phyloP scores from a whole-genome alignment of 2,113 vertebrate genomes.

The Onychostoma macrolepis region DNA sequence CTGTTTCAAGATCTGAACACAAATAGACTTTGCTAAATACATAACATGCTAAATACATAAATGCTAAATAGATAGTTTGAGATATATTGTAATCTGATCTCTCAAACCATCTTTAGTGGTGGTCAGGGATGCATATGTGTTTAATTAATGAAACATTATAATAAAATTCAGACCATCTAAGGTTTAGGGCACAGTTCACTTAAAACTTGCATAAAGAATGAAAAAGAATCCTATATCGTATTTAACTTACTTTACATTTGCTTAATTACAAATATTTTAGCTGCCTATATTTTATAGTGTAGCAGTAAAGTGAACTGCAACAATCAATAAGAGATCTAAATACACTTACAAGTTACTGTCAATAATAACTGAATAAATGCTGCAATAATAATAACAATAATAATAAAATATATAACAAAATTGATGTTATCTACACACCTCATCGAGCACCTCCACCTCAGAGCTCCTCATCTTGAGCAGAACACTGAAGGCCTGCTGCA shows the following conservation, averaged over 20 bases:
- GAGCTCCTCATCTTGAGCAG: conserved; percentile 92
- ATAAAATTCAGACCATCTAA: not conserved
- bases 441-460: conserved; percentile 92
- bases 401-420: not conserved
- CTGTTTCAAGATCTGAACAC: not conserved
- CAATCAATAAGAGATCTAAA: not conserved
- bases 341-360: not conserved
- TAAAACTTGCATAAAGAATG: not conserved
- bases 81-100: not conserved
- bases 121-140: not conserved
- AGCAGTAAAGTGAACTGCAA: not conserved
- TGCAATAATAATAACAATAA: not conserved
- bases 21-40: not conserved
- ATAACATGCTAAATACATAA: not conserved
- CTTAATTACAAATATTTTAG: not conserved
- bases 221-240: not conserved
- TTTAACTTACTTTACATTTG: not conserved
- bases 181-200: not conserved
- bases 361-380: not conserved
- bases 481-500: conserved; percentile 92
- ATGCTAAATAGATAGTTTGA: not conserved
- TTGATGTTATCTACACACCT: conserved; percentile 70
- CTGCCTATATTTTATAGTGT: not conserved
- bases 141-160: not conserved
- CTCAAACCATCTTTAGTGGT: not conserved